Percentiles rank a stretch among this genome's conserved stretches.
Conservation (phyloP, 2,888 invertebrate genomes). For the Vandiemenella viatica region DNA sequence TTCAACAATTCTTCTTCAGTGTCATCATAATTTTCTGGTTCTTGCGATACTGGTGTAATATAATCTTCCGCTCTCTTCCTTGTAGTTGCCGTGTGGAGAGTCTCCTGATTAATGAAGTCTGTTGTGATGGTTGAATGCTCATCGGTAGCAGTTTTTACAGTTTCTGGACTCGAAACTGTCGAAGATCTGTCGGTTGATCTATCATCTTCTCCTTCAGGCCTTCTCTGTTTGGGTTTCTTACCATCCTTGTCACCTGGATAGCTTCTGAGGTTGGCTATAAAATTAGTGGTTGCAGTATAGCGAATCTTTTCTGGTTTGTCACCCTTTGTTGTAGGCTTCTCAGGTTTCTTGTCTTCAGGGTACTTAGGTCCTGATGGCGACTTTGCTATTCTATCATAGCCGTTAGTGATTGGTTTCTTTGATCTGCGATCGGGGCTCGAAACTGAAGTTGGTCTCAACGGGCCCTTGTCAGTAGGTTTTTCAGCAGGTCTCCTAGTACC, state of each 20-base stretch:
- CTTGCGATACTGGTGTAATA: slow-evolving; percentile 1
- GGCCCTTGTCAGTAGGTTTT: background rate
- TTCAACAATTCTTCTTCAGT: no score
- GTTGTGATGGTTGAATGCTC: background rate
- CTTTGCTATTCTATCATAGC: background rate
- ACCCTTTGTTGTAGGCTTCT: slow-evolving; percentile 3
- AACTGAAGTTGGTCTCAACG: background rate
- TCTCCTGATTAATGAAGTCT: background rate
- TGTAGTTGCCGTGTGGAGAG: background rate
- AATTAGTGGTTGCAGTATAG: slow-evolving; percentile 18
- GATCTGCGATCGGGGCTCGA: slow-evolving; percentile 2
- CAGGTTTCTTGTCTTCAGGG: background rate
- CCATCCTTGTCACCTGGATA: slow-evolving; percentile 18
- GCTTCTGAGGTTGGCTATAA: slow-evolving; percentile 8
- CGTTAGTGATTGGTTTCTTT: background rate
- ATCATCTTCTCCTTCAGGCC: slow-evolving; percentile 39
- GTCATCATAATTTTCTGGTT: background rate
- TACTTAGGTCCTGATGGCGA: background rate
- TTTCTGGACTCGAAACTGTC: slow-evolving; percentile 15
- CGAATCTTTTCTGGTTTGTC: slow-evolving; percentile 4
- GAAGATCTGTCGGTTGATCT: slow-evolving; percentile 14
- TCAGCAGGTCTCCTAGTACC: slow-evolving; percentile 1
- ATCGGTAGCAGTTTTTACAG: slow-evolving; percentile 12
- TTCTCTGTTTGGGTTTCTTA: slow-evolving; percentile 31
- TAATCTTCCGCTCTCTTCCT: slow-evolving; percentile 6